Base-by-base conservation (phyloP, 2,888 invertebrate species). In the Meiosimyza platycephala region DNA sequence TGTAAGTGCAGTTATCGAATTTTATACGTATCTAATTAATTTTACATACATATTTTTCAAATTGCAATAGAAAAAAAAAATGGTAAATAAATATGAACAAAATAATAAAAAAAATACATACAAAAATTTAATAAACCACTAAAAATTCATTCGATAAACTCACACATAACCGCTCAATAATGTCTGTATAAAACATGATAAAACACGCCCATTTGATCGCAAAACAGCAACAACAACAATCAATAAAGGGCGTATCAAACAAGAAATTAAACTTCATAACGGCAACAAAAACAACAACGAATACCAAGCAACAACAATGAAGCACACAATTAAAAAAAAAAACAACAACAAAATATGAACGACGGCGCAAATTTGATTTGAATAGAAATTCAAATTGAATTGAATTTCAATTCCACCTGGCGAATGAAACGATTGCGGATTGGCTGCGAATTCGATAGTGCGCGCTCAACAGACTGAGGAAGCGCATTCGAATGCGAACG, bases 331-430 rank as follows among this genome's bases (percentile, higher is more conserved):
- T 18, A 40, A 55, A 54, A 7, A 2, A 40, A 51, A 28, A 15
- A n/a, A 33, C 72, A 60, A 62, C 69, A 52, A 40, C 22, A 65
- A 52, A 52, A 64, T 64, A 50, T 22, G 22, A 55, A 54, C 55
- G 67, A 7, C 67, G 57, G 18, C 55, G 16, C 33, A 40, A 55
- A 68, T 59, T 68, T 68, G 48, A 68, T 68, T 59, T 59, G 59
- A 68, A 59, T 68, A 68, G 59, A 57, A 40, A 47, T 68, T 50
- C 68, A 59, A 40, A 68, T 68, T 22, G 67, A 67, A 67, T 67
- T 48, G 67, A 79, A 83, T 80, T 79, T 12, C 78, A 80, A 79
- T 79, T 77, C 80, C 82, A 83, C 81, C 83, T 83, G 80, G 79
- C 78, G 75, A 72, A 60, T 75, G 77, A 76, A 78, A 78, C 80